These are phyloP conservation scores for Festucalex cinctus DNA, from an alignment of 2,113 vertebrate species.

Conservation along the genomic window DNA sequence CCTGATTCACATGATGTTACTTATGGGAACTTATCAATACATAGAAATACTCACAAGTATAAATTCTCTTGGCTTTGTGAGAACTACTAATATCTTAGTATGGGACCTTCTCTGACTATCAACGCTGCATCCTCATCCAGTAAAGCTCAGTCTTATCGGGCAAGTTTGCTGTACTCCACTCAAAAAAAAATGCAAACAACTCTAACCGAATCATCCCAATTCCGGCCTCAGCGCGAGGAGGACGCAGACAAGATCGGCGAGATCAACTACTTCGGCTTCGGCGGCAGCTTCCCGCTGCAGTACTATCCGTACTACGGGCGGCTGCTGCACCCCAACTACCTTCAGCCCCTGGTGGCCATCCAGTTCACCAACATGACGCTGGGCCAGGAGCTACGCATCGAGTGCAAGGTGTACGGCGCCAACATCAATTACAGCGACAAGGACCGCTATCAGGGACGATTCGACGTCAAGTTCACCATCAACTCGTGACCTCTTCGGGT, in stretches of 20 bases:
- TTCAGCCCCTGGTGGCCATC: slow-evolving; percentile 91
- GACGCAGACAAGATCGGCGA: slow-evolving; percentile 72
- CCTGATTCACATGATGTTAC: no score
- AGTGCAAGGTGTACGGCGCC: slow-evolving; percentile 85
- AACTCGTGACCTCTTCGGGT: slow-evolving; percentile 83
- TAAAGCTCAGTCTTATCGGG: no score
- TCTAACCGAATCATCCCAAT: no score
- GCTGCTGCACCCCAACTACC: slow-evolving; percentile 85
- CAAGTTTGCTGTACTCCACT: no score
- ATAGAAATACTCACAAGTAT: no score
- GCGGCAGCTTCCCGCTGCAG: slow-evolving; percentile 84
- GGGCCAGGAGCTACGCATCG: slow-evolving; percentile 79
- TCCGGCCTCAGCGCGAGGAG: slow-evolving; percentile 75
- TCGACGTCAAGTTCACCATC: slow-evolving; percentile 90
- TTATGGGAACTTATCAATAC: no score
- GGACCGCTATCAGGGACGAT: slow-evolving; percentile 97
- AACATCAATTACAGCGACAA: slow-evolving; percentile 94
- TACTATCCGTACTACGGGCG: slow-evolving; percentile 98
- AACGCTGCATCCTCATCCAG: no score
- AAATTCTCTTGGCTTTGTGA: no score
- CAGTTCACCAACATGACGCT: slow-evolving; percentile 88
- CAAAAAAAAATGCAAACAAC: no score
- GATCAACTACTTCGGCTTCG: slow-evolving; percentile 81
- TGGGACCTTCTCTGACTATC: no score
- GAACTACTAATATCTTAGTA: no score